Base-by-base conservation (phyloP, 1,140 invertebrate genomes). In the Prorops nasuta region DNA sequence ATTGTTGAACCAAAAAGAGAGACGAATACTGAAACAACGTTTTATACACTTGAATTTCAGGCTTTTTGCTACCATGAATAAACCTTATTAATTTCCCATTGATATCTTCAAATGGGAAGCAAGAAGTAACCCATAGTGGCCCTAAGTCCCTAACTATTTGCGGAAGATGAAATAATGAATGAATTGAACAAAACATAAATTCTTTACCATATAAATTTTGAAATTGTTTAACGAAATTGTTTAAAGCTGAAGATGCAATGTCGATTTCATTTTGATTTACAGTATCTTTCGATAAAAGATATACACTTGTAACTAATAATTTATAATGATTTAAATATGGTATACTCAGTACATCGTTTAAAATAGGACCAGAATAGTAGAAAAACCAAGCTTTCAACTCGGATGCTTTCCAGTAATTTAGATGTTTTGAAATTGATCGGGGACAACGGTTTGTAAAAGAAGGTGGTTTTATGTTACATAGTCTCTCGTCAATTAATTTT, bases 361-460 rank as follows among this genome's bases (percentile, higher is more conserved):
- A 12, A 7, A 28, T 28, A 7, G 24, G 24, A n/a, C n/a, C n/a
- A n/a, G n/a, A n/a, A n/a, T n/a, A n/a, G n/a, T n/a, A n/a, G n/a
- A n/a, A n/a, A n/a, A n/a, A n/a, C n/a, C n/a, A n/a, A n/a, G n/a
- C n/a, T n/a, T n/a, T n/a, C n/a, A n/a, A n/a, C n/a, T n/a, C 24
- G 12, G 24, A 3, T 15, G 44, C 32, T 35, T 46, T 46, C 8
- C 8, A 46, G 16, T 34, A 46, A 16, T 19, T 1, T 35, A 46
- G 18, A 15, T 46, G 24, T 12, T 46, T n/a, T 2, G 1, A 12
- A 12, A 46, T 46, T 35, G 44, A 35, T 34, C 44, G 22, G 16
- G 44, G 44, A 15, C 35, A 19, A 12, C 44, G 10, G 35, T 35
- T 15, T 8, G 16, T 16, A 14, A 35, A 46, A 9, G 24, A 34